These are phyloP conservation scores for Cephonodes hylas DNA, from an alignment of 2,888 invertebrate genomes.

Conservation along the genomic window DNA sequence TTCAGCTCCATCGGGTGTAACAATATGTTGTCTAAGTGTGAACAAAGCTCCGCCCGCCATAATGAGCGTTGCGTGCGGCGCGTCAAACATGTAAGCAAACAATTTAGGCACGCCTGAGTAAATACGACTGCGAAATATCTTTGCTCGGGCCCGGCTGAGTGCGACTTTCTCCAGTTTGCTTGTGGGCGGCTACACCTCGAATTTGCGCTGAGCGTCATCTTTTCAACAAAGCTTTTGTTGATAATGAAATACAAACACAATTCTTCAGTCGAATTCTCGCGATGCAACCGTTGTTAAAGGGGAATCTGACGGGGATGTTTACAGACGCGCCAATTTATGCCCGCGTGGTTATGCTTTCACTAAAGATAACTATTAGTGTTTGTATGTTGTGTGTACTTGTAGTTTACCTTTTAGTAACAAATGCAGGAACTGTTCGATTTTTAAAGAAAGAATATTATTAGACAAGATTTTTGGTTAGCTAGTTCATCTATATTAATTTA, in stretches of 20 bases:
- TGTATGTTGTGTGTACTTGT: background rate
- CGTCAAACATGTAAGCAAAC: conserved; percentile 81
- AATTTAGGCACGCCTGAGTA: conserved; percentile 80
- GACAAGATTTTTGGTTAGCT: background rate
- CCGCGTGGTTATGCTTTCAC: conserved; percentile 24
- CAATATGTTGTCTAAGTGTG: conserved; percentile 75
- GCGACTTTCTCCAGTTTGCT: conserved; percentile 62
- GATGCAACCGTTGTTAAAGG: conserved; percentile 57
- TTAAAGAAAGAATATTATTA: background rate
- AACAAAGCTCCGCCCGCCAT: conserved; percentile 74
- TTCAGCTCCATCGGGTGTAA: conserved; percentile 70
- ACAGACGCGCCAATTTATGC: conserved; percentile 33
- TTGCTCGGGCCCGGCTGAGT: conserved; percentile 66
- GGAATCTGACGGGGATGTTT: conserved; percentile 51
- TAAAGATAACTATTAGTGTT: background rate
- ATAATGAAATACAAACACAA: conserved; percentile 78
- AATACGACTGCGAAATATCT: conserved; percentile 79
- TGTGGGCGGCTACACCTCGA: conserved; percentile 65
- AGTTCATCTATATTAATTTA: background rate
- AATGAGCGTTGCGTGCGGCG: conserved; percentile 79
- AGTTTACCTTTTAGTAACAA: background rate
- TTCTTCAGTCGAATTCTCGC: conserved; percentile 61
- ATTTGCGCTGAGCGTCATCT: conserved; percentile 73
- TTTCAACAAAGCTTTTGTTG: conserved; percentile 75
- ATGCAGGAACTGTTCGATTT: background rate